Conservation (phyloP, 2,113 vertebrate genomes). For the Eretmochelys imbricata region DNA sequence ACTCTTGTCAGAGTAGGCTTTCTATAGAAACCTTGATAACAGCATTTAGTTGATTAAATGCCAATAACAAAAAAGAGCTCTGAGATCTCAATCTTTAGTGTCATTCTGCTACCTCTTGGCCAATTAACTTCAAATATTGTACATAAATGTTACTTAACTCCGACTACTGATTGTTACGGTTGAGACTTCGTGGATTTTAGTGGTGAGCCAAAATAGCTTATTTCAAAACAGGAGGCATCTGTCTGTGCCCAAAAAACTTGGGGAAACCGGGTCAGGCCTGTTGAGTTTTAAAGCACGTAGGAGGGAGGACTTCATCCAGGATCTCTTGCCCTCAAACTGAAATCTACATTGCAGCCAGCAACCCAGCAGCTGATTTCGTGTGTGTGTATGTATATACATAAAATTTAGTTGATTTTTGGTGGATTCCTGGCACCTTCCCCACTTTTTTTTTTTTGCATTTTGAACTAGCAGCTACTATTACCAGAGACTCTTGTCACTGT, state of each 20-base stretch:
- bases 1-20: rapidly evolving
- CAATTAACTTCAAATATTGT: background rate
- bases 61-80: background rate
- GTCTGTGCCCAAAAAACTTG: background rate
- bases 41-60: background rate
- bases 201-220: background rate
- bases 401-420: no score
- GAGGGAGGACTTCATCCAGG: background rate
- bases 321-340: background rate
- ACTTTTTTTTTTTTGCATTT: no score
- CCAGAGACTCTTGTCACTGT: no score
- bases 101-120: background rate
- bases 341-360: no score
- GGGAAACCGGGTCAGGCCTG: background rate
- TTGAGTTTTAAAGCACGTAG: background rate
- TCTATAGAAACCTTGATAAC: background rate
- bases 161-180: background rate
- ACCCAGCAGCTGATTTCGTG: no score
- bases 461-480: no score
- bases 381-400: no score
- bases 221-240: background rate
- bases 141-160: background rate
- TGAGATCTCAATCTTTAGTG: background rate
- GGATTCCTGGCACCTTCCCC: no score
- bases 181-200: background rate